phyloP scores from a whole-genome alignment of 2,113 vertebrate species.

The Epinephelus fuscoguttatus region DNA sequence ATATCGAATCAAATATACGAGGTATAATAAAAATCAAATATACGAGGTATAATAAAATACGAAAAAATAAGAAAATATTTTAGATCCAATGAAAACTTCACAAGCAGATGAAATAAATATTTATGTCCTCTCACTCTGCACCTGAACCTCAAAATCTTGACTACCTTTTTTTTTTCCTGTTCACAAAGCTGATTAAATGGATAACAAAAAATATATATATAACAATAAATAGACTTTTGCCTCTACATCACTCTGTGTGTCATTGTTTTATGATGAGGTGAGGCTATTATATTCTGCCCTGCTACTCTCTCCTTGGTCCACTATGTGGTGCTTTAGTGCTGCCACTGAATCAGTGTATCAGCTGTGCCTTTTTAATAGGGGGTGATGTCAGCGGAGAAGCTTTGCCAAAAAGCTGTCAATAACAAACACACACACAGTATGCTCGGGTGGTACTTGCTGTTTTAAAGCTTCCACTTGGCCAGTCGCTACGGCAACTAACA shows the following conservation, averaged over 20 bases:
- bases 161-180: background rate
- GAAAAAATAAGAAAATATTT: background rate
- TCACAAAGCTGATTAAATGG: too few relatives aligned
- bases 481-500: background rate
- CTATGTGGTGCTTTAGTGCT: conserved; percentile 72
- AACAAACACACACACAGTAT: conserved; percentile 12
- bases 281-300: background rate
- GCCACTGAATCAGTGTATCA: background rate
- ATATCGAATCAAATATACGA: background rate
- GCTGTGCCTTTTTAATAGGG: conserved; percentile 49
- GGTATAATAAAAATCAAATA: background rate
- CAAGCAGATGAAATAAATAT: too few relatives aligned
- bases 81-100: too few relatives aligned
- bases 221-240: too few relatives aligned
- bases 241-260: too few relatives aligned
- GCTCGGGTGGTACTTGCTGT: background rate
- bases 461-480: conserved; percentile 1
- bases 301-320: conserved; percentile 50
- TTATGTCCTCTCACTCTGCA: background rate
- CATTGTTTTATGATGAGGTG: background rate
- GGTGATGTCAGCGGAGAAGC: conserved; percentile 81
- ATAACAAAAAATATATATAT: too few relatives aligned
- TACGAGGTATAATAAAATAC: background rate
- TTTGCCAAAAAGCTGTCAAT: conserved; percentile 78
- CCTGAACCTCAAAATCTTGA: background rate